Conservation (phyloP, 2,797 vertebrate species). For the Limosa lapponica region DNA sequence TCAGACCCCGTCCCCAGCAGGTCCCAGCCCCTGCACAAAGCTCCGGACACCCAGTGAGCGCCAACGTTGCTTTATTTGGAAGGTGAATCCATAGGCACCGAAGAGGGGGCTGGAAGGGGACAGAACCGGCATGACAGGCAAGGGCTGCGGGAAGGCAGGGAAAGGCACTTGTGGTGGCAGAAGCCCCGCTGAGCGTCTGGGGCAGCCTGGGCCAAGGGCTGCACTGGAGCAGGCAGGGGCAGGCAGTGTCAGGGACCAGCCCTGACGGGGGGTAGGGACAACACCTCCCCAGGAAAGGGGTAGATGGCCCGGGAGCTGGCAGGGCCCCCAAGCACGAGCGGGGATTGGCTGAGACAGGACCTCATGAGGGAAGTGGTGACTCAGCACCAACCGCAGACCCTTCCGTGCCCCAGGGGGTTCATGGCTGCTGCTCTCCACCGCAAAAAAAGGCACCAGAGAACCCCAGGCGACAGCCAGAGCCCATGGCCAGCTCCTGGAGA, state of each 20-base stretch:
- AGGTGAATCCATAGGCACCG: conserved; percentile 3
- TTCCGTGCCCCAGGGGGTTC: not conserved
- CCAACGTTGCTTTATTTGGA: conserved; percentile 39
- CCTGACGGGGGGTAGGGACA: not conserved
- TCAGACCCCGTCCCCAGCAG: not conserved
- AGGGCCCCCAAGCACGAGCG: accelerated
- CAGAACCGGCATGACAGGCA: not conserved
- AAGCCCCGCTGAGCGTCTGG: not conserved
- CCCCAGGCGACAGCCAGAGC: not conserved
- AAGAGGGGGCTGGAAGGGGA: not conserved
- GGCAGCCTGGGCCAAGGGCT: not conserved
- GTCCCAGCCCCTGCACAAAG: not conserved
- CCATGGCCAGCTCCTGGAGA: not conserved
- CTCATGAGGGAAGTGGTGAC: not conserved
- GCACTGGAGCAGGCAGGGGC: not conserved
- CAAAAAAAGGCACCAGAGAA: not conserved
- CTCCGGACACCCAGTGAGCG: not conserved
- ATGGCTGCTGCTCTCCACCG: not conserved
- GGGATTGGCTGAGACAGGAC: not conserved
- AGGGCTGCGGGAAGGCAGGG: not conserved
- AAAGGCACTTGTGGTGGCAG: conserved; percentile 17
- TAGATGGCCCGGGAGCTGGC: accelerated
- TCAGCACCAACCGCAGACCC: not conserved
- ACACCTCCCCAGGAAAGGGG: not conserved
- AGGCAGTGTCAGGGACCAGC: not conserved